Conservation (phyloP, 2,797 vertebrate genomes). For the Chrosomus eos region DNA sequence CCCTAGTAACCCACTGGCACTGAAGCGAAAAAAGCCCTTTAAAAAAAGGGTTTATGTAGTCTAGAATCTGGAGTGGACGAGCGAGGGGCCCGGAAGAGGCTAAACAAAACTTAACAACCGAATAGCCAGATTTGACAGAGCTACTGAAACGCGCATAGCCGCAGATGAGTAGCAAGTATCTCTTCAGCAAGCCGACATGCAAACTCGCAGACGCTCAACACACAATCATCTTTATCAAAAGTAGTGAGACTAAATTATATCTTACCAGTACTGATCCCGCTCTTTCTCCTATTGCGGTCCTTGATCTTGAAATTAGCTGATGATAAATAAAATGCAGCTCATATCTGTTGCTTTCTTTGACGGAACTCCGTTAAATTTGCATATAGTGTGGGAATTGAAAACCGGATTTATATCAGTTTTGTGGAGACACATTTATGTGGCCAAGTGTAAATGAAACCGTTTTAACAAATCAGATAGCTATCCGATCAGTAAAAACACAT, state of each 20-base stretch:
- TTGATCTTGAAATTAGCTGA: conserved; percentile 1
- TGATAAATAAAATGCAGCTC: conserved; percentile 1
- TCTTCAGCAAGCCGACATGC: not conserved
- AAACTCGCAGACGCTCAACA: not conserved
- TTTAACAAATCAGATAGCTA: not conserved
- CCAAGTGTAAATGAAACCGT: not conserved
- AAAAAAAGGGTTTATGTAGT: too few species aligned
- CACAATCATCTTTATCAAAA: not conserved
- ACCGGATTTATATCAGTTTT: not conserved
- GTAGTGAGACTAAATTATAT: not conserved
- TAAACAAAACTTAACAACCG: too few species aligned
- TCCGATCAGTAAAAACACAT: not conserved
- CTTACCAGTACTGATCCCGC: not conserved
- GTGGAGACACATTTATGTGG: too few species aligned
- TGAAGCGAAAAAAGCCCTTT: too few species aligned
- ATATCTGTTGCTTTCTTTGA: not conserved
- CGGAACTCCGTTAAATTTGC: not conserved
- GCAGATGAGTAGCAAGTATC: not conserved
- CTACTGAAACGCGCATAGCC: too few species aligned
- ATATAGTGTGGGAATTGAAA: not conserved
- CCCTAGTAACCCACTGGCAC: too few species aligned
- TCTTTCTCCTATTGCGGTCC: not conserved
- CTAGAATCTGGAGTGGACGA: too few species aligned
- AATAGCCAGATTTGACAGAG: too few species aligned
- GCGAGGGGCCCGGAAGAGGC: too few species aligned